These are phyloP conservation scores for Mola mola DNA, from an alignment of 2,113 vertebrate species.

Conservation along the genomic window DNA sequence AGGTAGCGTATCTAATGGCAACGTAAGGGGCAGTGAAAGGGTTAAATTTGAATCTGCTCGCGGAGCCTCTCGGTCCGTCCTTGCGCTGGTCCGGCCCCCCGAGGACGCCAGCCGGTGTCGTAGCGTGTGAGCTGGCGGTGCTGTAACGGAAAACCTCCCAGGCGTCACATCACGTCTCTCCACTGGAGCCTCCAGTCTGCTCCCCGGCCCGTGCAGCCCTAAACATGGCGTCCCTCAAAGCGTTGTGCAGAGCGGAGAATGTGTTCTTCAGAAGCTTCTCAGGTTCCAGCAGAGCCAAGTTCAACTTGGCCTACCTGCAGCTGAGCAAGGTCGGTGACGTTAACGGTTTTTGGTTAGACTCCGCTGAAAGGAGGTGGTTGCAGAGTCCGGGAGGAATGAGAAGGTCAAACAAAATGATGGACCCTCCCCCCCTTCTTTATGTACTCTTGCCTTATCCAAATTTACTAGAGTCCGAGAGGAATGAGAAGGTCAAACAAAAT, in stretches of 20 bases:
- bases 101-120: slow-evolving; percentile 24
- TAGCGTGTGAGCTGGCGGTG: slow-evolving; percentile 5
- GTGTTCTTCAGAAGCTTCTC: slow-evolving; percentile 63
- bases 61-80: slow-evolving; percentile 61
- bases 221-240: slow-evolving; percentile 80
- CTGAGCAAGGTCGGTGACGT: slow-evolving; percentile 76
- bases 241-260: slow-evolving; percentile 68
- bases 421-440: not conserved
- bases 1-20: too few species aligned
- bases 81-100: slow-evolving; percentile 3
- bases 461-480: too few species aligned
- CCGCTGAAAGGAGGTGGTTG: not conserved
- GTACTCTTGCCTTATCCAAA: too few species aligned
- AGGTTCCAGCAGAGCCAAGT: slow-evolving; percentile 48
- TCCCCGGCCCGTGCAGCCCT: slow-evolving; percentile 5
- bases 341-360: too few species aligned
- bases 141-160: not conserved
- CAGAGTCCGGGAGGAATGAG: not conserved
- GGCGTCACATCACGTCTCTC: not conserved
- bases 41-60: slow-evolving; percentile 66
- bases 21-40: slow-evolving; percentile 39
- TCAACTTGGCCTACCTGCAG: slow-evolving; percentile 38
- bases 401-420: not conserved
- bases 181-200: slow-evolving; percentile 8
- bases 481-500: not conserved